These are phyloP conservation scores for Leptosomus discolor DNA, from an alignment of 2,113 vertebrate species.

Conservation along the genomic window DNA sequence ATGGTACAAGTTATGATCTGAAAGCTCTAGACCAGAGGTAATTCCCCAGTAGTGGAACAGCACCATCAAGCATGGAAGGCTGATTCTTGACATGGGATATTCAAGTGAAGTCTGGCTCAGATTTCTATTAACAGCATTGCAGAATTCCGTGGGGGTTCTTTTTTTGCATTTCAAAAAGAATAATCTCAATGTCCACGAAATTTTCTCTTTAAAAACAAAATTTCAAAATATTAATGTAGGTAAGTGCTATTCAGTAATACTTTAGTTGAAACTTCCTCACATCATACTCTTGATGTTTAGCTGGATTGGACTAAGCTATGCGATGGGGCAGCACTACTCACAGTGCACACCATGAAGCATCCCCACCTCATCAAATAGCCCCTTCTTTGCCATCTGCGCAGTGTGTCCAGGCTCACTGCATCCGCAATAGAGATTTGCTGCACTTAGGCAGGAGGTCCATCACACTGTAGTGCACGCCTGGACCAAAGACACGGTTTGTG, in stretches of 20 bases:
- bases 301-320: not conserved
- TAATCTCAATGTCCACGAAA: not conserved
- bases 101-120: not conserved
- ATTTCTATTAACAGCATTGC: not conserved
- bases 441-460: not conserved
- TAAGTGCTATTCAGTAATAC: not conserved
- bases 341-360: not conserved
- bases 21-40: not conserved
- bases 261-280: not conserved
- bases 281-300: too few relatives aligned
- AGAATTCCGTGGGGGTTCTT: not conserved
- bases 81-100: not conserved
- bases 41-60: not conserved
- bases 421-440: too few relatives aligned
- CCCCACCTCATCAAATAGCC: not conserved
- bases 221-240: not conserved
- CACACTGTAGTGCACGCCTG: accelerated
- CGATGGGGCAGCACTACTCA: accelerated
- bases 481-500: not conserved
- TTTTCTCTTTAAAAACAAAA: not conserved
- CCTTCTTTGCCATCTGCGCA: not conserved
- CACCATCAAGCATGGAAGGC: not conserved
- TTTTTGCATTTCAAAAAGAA: not conserved
- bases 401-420: accelerated
- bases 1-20: not conserved